Base-by-base conservation (phyloP, 30 jellyfish, hydroid and myxozoan genomes). In the Aurelia aurita complex sp. Pacific region DNA sequence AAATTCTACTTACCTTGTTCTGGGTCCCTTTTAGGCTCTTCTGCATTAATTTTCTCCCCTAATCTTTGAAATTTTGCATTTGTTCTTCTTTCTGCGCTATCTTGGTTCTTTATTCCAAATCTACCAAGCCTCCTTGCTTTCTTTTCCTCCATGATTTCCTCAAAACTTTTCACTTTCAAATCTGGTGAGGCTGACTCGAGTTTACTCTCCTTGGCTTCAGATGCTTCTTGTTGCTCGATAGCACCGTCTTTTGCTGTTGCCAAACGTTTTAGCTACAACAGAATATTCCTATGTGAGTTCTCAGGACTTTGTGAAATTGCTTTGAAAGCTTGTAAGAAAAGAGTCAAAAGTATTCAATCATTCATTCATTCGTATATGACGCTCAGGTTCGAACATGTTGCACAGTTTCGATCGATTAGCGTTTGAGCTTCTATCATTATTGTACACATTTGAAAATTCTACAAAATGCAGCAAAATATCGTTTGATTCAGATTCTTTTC, bases 121-220 rank as follows among this genome's bases (percentile, higher is more conserved):
- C 77, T 70, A 10, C 80, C 84, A 46, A 69, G 77, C 85, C 87
- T 80, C 36, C 97, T 77, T 51, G 91, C 94, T 42, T 94, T 92
- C 78, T 94, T 94, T 79, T 89, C 99, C 13, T 85, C 95, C 99
- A 94, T 94, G 0, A 94, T 89, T 54, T 94, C 97, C 67, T 89
- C 95, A 80, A 94, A 94, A 0, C 97, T 17, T 64, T 94, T 94
- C 33, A 94, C 92, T 69, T 88, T 88, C 38, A 80, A 67, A 7
- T 67, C 84, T 9, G 94, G 87, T 3, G 89, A 79, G 8, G 82
- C 74, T 34, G 74, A 72, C 40, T 60, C 83, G 6, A 64, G 38
- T 6, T 29, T 76, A 1, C 52, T 36, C n/a, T 73, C 82, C n/a
- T 63, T 62, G 7, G 69, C 76, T 10, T 32, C 78, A 9, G 81